phyloP scores from a whole-genome alignment of 2,113 vertebrate species.

The Patagioenas fasciata region DNA sequence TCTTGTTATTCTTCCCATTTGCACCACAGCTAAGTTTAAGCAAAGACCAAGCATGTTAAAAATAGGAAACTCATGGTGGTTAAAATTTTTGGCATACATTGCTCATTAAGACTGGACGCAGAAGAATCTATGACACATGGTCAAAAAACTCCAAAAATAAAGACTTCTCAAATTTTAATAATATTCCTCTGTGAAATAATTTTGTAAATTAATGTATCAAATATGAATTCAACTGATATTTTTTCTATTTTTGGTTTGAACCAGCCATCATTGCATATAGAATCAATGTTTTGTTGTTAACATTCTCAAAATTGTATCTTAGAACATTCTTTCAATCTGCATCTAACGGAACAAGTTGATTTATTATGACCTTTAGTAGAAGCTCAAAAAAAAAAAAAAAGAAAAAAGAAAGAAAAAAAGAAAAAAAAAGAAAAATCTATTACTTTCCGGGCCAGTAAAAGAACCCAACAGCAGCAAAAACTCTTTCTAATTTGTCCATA shows the following conservation, averaged over 20 bases:
- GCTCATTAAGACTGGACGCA: not conserved
- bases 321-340: not conserved
- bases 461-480: fast-evolving
- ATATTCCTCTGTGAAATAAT: not conserved
- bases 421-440: not conserved
- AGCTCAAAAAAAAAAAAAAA: not conserved
- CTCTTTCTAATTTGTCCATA: not conserved
- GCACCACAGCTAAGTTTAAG: not conserved
- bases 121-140: not conserved
- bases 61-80: not conserved
- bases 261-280: not conserved
- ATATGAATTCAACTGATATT: not conserved
- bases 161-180: not conserved
- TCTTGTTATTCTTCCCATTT: not conserved
- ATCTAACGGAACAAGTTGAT: not conserved
- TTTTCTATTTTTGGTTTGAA: not conserved
- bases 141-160: not conserved
- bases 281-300: not conserved
- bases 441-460: not conserved
- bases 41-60: not conserved
- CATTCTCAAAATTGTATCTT: not conserved
- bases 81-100: not conserved
- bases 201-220: not conserved
- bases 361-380: not conserved
- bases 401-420: not conserved